Evolutionary conservation across 1,140 invertebrate species (phyloP), one percentile per base, ranked within the genome.

Genomic region (Diabrotica virgifera): DNA sequence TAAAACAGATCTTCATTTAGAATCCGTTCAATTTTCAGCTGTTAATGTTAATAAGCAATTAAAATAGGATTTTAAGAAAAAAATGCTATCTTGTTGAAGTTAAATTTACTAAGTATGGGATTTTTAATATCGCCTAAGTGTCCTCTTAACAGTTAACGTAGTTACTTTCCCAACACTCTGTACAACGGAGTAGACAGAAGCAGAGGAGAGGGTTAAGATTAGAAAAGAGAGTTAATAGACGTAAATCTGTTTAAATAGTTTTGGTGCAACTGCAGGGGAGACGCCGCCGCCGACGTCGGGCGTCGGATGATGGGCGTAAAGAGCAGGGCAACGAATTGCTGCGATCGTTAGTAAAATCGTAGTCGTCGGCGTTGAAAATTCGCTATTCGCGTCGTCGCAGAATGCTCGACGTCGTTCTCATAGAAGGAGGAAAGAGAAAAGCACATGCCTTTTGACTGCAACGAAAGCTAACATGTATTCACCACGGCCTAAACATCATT

Each of bases 271-370:
- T 54, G 52, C 60, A 62, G 52, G 35, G 58, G 37, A 38, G 58
- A 12, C 3, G 12, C 5, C 12, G 38, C 12, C 5, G 24, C 24
- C 24, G 24, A 24, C 24, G 24, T 2, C 24, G 24, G 24, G 1
- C 24, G 24, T 24, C 24, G 24, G 24, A 24, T 24, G 24, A 24
- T 24, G 38, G 38, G 37, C 4, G 38, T n/a, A 10, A n/a, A 8
- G 58, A 46, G 40, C n/a, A 46, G 40, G n/a, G 40, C 40, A 46
- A 46, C 53, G 53, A n/a, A 36, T 24, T 36, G 7, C 36, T 11
- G 59, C 59, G 59, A 62, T 62, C 60, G 60, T 62, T 62, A 62
- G 60, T 46, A 62, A 55, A 62, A 62, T 53, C 60, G 60, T 62
- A 46, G 53, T 54, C 35, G 53, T 54, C 35, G 60, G 52, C 24